phyloP scores from a whole-genome alignment of 2,113 vertebrate species.

The Siphamia tubifer region DNA sequence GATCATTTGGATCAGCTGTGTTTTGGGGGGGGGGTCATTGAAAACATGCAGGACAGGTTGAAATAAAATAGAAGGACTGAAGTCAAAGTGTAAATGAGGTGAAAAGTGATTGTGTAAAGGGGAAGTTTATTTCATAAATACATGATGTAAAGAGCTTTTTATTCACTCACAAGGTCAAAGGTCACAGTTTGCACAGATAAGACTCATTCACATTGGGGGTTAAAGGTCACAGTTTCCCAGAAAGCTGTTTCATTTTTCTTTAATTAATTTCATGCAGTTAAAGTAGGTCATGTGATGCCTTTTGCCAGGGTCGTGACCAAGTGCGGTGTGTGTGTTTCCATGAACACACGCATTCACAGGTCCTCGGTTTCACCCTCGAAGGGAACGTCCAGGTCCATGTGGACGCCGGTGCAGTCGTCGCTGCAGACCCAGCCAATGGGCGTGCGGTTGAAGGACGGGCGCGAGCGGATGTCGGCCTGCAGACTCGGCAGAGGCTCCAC shows the following conservation, averaged over 20 bases:
- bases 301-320: no score
- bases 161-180: constrained; percentile 20
- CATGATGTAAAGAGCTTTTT: constrained; percentile 51
- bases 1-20: no score
- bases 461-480: constrained; percentile 84
- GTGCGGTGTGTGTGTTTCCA: background rate
- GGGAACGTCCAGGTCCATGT: constrained; percentile 82
- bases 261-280: constrained; percentile 28
- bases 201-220: no score
- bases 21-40: no score
- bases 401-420: constrained; percentile 85
- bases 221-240: constrained; percentile 1
- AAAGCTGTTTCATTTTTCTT: background rate
- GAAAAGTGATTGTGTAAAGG: constrained; percentile 53
- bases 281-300: constrained; percentile 34
- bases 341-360: constrained; percentile 78
- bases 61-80: no score
- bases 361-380: constrained; percentile 94
- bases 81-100: no score
- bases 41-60: no score
- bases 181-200: no score
- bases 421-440: constrained; percentile 94
- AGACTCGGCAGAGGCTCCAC: constrained; percentile 77
- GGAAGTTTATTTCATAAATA: constrained; percentile 71
- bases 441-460: constrained; percentile 98